Conservation (phyloP, 2,113 vertebrate species). For the Sphaerodactylus townsendi region DNA sequence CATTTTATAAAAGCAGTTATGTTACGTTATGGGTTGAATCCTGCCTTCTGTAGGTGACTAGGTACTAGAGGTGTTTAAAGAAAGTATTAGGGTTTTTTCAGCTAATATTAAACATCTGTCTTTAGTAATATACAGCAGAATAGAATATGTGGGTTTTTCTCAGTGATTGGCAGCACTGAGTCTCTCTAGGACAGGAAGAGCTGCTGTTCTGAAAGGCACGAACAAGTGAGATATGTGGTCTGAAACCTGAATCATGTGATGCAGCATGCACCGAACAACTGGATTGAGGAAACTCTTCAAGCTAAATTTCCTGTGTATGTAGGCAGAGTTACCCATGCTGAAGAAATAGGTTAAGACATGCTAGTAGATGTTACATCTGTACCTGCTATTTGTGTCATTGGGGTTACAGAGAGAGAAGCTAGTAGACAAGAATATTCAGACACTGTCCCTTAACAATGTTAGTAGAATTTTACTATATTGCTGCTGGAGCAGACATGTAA, state of each 20-base stretch:
- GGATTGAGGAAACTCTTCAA: neutral
- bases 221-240: accelerated
- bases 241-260: neutral
- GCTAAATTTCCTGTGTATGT: neutral
- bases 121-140: accelerated
- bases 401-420: neutral
- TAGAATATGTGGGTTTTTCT: neutral
- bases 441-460: neutral
- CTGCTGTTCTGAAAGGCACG: neutral
- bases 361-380: neutral
- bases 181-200: neutral
- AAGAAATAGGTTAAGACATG: neutral
- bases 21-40: no score
- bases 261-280: neutral
- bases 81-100: neutral
- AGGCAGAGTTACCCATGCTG: neutral
- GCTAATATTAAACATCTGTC: neutral
- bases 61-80: neutral
- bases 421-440: neutral
- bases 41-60: neutral
- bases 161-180: neutral
- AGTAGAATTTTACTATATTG: neutral
- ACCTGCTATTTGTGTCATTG: neutral
- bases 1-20: no score
- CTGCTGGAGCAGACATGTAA: accelerated